Evolutionary conservation across 2,113 vertebrate species (phyloP), one percentile per base, ranked within the genome.

Genomic region (Barbus barbus): DNA sequence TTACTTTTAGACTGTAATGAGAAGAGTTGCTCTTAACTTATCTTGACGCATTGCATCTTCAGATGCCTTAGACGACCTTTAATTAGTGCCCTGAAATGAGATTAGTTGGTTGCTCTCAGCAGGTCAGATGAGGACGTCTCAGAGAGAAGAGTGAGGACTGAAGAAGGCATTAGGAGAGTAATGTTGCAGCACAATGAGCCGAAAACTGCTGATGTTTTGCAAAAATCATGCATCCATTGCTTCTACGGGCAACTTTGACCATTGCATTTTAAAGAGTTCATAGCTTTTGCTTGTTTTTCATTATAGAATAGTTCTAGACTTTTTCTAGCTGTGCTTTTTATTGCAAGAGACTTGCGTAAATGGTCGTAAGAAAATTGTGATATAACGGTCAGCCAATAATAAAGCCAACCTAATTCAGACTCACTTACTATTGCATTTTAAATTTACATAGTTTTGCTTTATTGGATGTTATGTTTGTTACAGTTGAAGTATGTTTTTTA

Each of bases 61-160:
- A 9, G 56, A 60, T 60, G 56, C 56, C 7, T 9, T 60, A n/a
- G n/a, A 60, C 22, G 56, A 60, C 56, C 56, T 60, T n/a, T 60
- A 60, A 60, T 60, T 60, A 60, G 20, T 60, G 56, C 9, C 20
- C 56, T 51, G 14, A 51, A 51, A 51, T 51, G 48, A 24, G n/a
- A 60, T 60, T 60, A 60, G 56, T 24, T 60, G 56, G 56, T 60
- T 60, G 20, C 56, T 60, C 56, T n/a, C 56, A 60, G 22, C 56
- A 78, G 75, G 53, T 78, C 77, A 78, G 31, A 51, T 78, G 77
- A 78, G 77, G 77, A 53, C 56, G 48, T 6, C 48, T 51, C 48
- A 2, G 48, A 51, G 48, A 51, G 14, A 78, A 51, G 14, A 78
- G 75, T 18, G 9, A 58, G 51, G 33, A 46, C 76, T 36, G 51